Base-by-base conservation (phyloP, 2,797 vertebrate species). In the Anguilla pacifica region DNA sequence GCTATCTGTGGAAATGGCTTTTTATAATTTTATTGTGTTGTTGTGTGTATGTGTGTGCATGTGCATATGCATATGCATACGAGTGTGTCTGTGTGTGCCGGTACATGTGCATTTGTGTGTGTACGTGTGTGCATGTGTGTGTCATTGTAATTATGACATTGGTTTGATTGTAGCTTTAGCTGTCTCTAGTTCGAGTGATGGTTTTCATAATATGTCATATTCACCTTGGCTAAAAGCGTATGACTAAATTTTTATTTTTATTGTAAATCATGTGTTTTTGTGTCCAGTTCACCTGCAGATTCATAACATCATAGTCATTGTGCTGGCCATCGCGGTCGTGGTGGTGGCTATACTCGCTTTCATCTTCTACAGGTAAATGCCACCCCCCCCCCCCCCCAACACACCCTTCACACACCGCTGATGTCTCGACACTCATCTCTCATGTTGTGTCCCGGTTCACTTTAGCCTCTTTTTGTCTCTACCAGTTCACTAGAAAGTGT, bases 281-380 rank as follows among this genome's bases (percentile, higher is more conserved):
- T 64, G 39, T 92, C 5, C 90, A 96, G 96, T 0, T 0, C 2
- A 2, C 11, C 43, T 95, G 0, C 51, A 6, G 77, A 1, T 0
- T 0, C 92, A 96, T 96, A 91, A 95, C 89, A 94, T 97, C 22
- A 96, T 97, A 2, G 94, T 98, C 93, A 98, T 98, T 79, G 96
- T 97, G 0, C 96, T 99, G 35, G 94, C 97, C 0, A 92, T 97
- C 86, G 95, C 94, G 25, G 94, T 99, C 28, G 92, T 98, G 25
- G 92, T 99, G 89, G 95, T 98, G 91, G 95, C 98, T 7, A 92
- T 95, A 88, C 95, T 98, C 9, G 97, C 97, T 13, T 95, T 99
- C 81, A 94, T 99, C 92, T 96, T 99, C 92, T 96, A 98, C 93
- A 97, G 98, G 98, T 99, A 96, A 93, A 86, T 64, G 11, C 1